Base-by-base conservation (phyloP, 2,888 invertebrate species). In the Pachydiplax longipennis region DNA sequence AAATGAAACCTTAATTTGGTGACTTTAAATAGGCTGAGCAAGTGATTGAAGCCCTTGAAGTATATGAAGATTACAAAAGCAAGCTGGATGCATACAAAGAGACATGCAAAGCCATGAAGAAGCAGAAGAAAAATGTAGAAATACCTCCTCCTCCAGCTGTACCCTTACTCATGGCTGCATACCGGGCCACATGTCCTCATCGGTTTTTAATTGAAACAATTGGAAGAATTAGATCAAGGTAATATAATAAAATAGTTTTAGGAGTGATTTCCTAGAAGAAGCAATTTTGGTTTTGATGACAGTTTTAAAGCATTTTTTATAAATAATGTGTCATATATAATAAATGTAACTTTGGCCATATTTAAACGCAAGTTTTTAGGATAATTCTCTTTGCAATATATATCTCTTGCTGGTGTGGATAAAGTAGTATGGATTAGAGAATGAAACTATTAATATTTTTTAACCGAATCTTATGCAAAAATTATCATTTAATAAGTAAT, bases 11-110 rank as follows among this genome's bases (percentile, higher is more conserved):
- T 61, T 22, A 40, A 61, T 90, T 81, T 91, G 87, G 58, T 91
- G 91, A 15, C 87, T 91, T 92, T 91, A 44, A 92, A 53, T 18
- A 96, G 96, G 98, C 99, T 48, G 99, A 99, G 93, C 96, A 97
- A 90, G 96, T 99, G 92, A 95, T 99, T 92, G 99, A 99, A 94
- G 99, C 98, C 92, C 94, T 99, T 90, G 97, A 97, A 91, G 95
- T 98, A 90, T 96, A 96, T 35, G 95, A 95, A 92, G 95, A 96
- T 92, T 97, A 96, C 93, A 94, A 94, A 92, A 94, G 95, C 92
- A 95, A 96, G 93, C 93, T 96, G 92, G 94, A 93, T 2, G 96
- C 96, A 92, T 93, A 94, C 91, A 93, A 93, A 44, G 94, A 94
- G 90, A 92, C 93, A 81, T 92, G 93, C 35, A 91, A 93, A 15